These are phyloP conservation scores for Scopus umbretta DNA, from an alignment of 2,113 vertebrate genomes.

Conservation along the genomic window DNA sequence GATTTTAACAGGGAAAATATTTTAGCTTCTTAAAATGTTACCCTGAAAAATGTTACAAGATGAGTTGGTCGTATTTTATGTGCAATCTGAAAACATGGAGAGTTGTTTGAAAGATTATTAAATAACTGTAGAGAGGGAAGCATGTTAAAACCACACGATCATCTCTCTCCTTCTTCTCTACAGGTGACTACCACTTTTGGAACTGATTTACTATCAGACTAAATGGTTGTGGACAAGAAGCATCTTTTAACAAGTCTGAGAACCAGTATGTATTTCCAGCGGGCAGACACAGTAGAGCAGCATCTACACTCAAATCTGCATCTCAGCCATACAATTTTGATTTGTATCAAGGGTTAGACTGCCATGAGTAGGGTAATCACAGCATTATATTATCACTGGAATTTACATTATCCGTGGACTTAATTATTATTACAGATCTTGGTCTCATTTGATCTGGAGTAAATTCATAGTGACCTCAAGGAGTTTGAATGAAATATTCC, in stretches of 20 bases:
- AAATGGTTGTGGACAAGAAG: neutral
- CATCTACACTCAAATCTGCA: neutral
- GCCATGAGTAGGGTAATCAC: neutral
- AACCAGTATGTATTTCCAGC: neutral
- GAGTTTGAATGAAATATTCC: neutral
- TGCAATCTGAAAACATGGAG: neutral
- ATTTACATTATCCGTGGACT: neutral
- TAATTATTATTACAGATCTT: neutral
- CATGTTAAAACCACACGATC: neutral
- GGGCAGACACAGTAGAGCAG: neutral
- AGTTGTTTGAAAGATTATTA: neutral
- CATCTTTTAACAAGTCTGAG: neutral
- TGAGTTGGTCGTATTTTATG: neutral
- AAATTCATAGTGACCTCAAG: neutral
- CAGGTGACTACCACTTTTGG: neutral
- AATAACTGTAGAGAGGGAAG: neutral
- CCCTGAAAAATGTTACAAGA: neutral
- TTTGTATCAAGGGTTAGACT: neutral
- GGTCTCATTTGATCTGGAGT: neutral
- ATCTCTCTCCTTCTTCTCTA: neutral
- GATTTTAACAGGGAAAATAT: neutral
- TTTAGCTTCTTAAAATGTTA: neutral
- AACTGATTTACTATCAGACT: neutral
- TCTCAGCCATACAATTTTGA: neutral
- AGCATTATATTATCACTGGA: neutral